Evolutionary conservation across 1,140 invertebrate species (phyloP).

Genomic region (Triops longicaudatus): DNA sequence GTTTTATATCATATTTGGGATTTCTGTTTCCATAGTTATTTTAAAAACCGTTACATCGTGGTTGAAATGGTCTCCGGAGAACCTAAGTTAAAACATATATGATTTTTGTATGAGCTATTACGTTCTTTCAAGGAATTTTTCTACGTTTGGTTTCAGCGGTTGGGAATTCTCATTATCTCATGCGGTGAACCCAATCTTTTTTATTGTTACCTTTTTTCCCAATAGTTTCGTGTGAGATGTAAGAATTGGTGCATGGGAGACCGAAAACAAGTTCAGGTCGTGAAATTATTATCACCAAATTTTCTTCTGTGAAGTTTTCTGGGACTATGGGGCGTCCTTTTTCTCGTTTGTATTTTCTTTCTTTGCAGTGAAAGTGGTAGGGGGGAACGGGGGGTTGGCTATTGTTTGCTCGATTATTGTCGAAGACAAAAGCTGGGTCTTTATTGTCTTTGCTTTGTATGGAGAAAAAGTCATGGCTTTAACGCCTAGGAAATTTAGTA

Average conservation of each 20-base stretch:
- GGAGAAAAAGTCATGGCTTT: background rate
- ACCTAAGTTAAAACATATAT: background rate
- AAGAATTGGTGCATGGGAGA: background rate
- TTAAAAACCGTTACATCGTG: too few relatives aligned
- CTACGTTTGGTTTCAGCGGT: background rate
- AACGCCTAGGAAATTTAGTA: background rate
- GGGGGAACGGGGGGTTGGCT: background rate
- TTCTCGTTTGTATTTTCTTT: background rate
- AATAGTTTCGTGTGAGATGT: background rate
- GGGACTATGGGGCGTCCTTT: constrained; percentile 1
- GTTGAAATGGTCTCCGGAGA: too few relatives aligned
- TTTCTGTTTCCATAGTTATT: too few relatives aligned
- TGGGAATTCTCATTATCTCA: constrained; percentile 3
- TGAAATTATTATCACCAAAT: background rate
- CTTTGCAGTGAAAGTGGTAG: too few relatives aligned
- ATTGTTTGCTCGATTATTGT: background rate
- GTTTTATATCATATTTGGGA: too few relatives aligned
- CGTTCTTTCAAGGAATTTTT: background rate
- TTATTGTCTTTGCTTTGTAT: background rate
- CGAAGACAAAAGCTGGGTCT: background rate
- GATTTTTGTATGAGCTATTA: background rate
- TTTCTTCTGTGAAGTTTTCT: background rate
- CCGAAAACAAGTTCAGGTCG: background rate
- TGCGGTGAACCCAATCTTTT: constrained; percentile 15
- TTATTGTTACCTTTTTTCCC: background rate